phyloP scores from a whole-genome alignment of 2,888 invertebrate species.

The Metacarcinus magister region DNA sequence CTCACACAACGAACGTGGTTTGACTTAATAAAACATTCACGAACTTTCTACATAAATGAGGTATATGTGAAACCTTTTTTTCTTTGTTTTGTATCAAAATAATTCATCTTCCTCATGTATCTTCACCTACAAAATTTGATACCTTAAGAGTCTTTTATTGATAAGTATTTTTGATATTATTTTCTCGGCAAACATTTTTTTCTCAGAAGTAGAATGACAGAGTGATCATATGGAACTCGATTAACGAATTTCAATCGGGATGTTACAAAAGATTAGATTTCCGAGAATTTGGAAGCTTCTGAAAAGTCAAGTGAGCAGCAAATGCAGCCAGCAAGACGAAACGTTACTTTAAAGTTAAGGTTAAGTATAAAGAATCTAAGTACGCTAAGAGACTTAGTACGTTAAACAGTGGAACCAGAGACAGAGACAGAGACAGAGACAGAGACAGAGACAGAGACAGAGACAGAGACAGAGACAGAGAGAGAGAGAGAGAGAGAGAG shows the following conservation, averaged over 20 bases:
- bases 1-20: not conserved
- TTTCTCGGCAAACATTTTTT: too few relatives aligned
- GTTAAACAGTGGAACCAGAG: not conserved
- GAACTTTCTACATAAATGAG: too few relatives aligned
- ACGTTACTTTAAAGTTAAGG: too few relatives aligned
- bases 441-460: too few relatives aligned
- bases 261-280: not conserved
- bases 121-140: too few relatives aligned
- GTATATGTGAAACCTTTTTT: too few relatives aligned
- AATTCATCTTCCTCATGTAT: too few relatives aligned
- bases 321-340: not conserved
- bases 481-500: not conserved
- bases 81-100: too few relatives aligned
- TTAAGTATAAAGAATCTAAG: not conserved
- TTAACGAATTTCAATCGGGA: not conserved
- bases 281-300: not conserved
- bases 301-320: not conserved
- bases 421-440: too few relatives aligned
- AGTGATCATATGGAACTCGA: not conserved
- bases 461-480: too few relatives aligned
- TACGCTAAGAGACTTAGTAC: not conserved
- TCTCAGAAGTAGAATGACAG: not conserved
- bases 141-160: too few relatives aligned
- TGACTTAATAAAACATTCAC: not conserved
- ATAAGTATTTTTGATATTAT: too few relatives aligned